Evolutionary conservation across 2,888 invertebrate genomes (phyloP).

Genomic region (Coecobrya sp.): DNA sequence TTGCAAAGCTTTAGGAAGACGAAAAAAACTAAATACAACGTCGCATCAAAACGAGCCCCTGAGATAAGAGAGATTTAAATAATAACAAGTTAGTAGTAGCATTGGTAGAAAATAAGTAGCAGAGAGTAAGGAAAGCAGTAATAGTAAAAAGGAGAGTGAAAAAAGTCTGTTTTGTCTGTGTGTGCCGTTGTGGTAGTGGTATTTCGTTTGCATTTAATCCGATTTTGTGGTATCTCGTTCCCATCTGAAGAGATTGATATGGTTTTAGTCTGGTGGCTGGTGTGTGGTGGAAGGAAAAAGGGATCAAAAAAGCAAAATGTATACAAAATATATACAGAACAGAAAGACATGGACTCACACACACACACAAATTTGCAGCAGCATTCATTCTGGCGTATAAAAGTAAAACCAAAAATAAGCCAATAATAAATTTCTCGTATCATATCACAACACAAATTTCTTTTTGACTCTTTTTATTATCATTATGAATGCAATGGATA

Average conservation of each 20-base stretch:
- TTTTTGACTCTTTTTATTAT: slow-evolving; percentile 56
- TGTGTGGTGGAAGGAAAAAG: slow-evolving; percentile 49
- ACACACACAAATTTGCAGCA: not conserved
- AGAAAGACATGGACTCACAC: not conserved
- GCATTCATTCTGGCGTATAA: not conserved
- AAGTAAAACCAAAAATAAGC: slow-evolving; percentile 55
- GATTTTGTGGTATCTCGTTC: slow-evolving; percentile 86
- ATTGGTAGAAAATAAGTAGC: no score
- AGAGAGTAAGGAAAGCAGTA: slow-evolving; percentile 23
- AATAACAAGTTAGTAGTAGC: slow-evolving; percentile 9
- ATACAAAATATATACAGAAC: not conserved
- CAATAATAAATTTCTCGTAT: slow-evolving; percentile 62
- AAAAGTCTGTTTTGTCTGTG: slow-evolving; percentile 66
- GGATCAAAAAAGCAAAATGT: slow-evolving; percentile 67
- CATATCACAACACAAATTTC: slow-evolving; percentile 41
- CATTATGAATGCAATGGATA: slow-evolving; percentile 53
- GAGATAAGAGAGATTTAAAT: slow-evolving; percentile 75
- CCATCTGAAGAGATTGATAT: slow-evolving; percentile 85
- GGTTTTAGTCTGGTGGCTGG: slow-evolving; percentile 76
- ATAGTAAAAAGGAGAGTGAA: not conserved
- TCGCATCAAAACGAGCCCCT: slow-evolving; percentile 17
- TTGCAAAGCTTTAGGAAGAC: not conserved
- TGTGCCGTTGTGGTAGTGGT: not conserved
- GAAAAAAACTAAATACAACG: not conserved
- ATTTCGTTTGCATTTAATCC: slow-evolving; percentile 86